These are phyloP conservation scores for Lithosia quadra DNA, from an alignment of 2,888 invertebrate species.

Conservation along the genomic window DNA sequence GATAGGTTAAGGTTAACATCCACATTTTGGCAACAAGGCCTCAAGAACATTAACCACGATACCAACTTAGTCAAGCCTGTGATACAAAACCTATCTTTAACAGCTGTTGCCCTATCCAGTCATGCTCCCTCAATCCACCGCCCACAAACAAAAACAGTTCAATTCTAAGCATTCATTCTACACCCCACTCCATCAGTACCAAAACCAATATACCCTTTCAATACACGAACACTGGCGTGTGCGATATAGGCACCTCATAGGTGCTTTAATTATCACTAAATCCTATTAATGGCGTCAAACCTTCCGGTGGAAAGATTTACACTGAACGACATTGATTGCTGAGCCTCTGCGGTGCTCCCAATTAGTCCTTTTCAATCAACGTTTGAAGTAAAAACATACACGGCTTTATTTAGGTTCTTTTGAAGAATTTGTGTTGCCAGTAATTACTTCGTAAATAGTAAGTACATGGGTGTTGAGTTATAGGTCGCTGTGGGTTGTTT, in stretches of 20 bases:
- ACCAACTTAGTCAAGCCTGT: too few species aligned
- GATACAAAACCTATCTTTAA: neutral
- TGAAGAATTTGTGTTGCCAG: conserved; percentile 39
- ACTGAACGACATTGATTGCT: conserved; percentile 62
- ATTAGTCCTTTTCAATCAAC: conserved; percentile 69
- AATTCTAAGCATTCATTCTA: neutral
- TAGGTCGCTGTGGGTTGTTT: neutral
- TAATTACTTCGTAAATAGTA: conserved; percentile 23
- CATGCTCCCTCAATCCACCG: neutral
- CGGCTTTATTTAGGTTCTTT: conserved; percentile 42
- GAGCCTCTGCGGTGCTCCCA: conserved; percentile 57
- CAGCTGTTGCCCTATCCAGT: neutral
- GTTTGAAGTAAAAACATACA: conserved; percentile 50
- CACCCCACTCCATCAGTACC: neutral
- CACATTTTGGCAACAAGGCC: too few species aligned
- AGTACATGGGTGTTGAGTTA: conserved; percentile 1
- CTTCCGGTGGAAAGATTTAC: conserved; percentile 46
- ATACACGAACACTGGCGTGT: conserved; percentile 9
- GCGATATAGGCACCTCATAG: conserved; percentile 26
- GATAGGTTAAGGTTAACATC: too few species aligned
- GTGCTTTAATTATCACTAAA: conserved; percentile 60
- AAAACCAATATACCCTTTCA: neutral
- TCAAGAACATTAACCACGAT: too few species aligned
- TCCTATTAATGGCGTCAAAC: conserved; percentile 55
- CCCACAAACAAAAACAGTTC: neutral